phyloP scores from a whole-genome alignment of 1,140 invertebrate genomes.

The Scaptomyza hsui region DNA sequence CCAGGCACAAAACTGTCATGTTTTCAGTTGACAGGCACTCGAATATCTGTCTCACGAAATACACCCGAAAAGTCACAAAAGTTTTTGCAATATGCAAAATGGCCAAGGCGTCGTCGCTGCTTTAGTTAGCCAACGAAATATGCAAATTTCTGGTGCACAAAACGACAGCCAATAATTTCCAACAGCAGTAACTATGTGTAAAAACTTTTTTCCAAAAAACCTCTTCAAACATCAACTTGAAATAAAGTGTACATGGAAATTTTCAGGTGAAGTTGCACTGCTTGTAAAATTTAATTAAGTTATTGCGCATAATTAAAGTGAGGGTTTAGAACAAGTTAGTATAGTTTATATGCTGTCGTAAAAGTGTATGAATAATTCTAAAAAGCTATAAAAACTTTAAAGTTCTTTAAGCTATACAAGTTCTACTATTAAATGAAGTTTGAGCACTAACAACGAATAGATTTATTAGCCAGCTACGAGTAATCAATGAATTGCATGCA shows the following conservation, averaged over 20 bases:
- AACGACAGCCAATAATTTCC: conserved; percentile 39
- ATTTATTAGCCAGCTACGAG: no score
- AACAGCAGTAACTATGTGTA: conserved; percentile 5
- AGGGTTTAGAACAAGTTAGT: conserved; percentile 9
- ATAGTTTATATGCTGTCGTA: conserved; percentile 4
- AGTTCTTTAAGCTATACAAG: no score
- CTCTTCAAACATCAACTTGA: conserved; percentile 33
- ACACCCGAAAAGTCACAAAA: conserved; percentile 58
- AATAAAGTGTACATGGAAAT: conserved; percentile 30
- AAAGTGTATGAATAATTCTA: conserved; percentile 2
- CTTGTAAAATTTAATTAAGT: conserved; percentile 66
- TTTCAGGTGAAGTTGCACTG: conserved; percentile 5
- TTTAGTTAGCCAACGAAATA: conserved; percentile 27
- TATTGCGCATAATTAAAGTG: conserved; percentile 48
- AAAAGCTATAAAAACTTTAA: neutral
- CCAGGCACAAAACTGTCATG: conserved; percentile 65
- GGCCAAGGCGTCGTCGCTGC: conserved; percentile 40
- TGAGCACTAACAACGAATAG: no score
- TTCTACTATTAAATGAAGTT: no score
- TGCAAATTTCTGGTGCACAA: conserved; percentile 34
- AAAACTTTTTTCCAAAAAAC: neutral
- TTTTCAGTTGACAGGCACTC: conserved; percentile 31
- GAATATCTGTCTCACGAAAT: conserved; percentile 2
- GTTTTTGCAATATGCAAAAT: conserved; percentile 64
- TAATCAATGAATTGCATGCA: no score